Evolutionary conservation across 1,140 invertebrate genomes (phyloP), one percentile per base, ranked within the genome.

Genomic region (Bombus confusus): DNA sequence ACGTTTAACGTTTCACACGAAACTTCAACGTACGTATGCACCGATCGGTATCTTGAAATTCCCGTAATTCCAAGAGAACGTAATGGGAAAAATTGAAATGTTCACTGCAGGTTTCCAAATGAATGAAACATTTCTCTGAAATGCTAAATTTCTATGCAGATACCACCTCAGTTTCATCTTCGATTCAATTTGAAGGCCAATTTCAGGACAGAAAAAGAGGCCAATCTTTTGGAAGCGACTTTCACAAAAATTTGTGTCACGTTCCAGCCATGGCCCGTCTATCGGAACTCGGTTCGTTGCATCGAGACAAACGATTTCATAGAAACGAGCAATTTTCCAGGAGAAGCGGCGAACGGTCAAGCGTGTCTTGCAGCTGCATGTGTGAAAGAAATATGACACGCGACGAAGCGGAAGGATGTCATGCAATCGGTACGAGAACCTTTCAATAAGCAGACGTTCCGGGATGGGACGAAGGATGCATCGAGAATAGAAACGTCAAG

Each of bases 401-500:
- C 68, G 83, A 66, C 31, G 57, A 66, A 34, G 83, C 68, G 57
- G 77, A 80, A 80, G 57, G 37, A 64, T 57, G 43, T 73, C 57
- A 8, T 43, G 41, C 69, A 74, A 75, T 81, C 79, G 83, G 66
- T 52, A 85, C 34, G 64, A 13, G 69, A 28, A 62, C 69, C 57
- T 34, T 43, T 68, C 78, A 47, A 75, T 75, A 75, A 73, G 43
- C 57, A 34, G 37, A 9, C 41, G 57, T 41, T 37, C n/a, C 2
- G 15, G 34, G 77, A 73, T 15, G 9, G 28, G 31, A 31, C 66
- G 41, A 68, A 66, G 34, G 78, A 81, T 75, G 78, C 84, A 74
- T 57, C 41, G 84, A 73, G 52, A 81, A 81, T 75, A 69, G 72
- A 81, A 85, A 85, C 31, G 78, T 81, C 78, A 41, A 59, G 22